Evolutionary conservation across 2,113 vertebrate species (phyloP), one percentile per base, ranked within the genome.

Genomic region (Mastomys coucha): DNA sequence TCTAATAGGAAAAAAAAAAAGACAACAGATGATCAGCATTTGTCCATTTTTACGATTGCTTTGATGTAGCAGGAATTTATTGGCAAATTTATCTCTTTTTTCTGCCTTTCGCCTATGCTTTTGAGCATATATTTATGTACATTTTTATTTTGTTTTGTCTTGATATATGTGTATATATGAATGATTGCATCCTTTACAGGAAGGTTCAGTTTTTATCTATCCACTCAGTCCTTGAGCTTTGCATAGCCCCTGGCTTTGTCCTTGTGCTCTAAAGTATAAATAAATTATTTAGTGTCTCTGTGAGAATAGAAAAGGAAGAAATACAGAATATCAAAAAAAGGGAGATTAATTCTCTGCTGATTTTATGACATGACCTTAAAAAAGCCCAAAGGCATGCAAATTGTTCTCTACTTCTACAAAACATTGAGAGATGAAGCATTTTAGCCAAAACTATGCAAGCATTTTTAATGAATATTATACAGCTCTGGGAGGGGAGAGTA

Each of bases 231-330:
- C n/a, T n/a, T 91, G 14, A 73, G 56, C 16, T 17, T 65, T 93
- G 31, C 4, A 90, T 87, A 42, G 5, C 63, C 81, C 91, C 70
- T 78, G 26, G 95, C 58, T 84, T 76, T 14, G 58, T 76, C 51
- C 36, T 80, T 13, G 33, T 2, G 1, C 53, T 96, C 89, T 86
- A 89, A 82, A 76, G 95, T 69, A 49, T 60, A 76, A 93, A 96
- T 94, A 14, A 78, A 96, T 70, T 97, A 85, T 58, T 91, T 85
- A 96, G n/a, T 90, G 65, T 84, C 26, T 3, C 4, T 45, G 63
- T 88, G 73, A 88, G 96, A 95, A 95, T 36, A 39, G 91, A 72
- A 17, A 17, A 96, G 69, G 98, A 91, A 60, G 39, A 97, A 65
- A 13, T 67, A 58, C 91, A 63, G 0, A 0, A 5, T 94, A 67